Evolutionary conservation across 2,888 invertebrate species (phyloP), one percentile per base, ranked within the genome.

Genomic region (Dynastes hyllus): DNA sequence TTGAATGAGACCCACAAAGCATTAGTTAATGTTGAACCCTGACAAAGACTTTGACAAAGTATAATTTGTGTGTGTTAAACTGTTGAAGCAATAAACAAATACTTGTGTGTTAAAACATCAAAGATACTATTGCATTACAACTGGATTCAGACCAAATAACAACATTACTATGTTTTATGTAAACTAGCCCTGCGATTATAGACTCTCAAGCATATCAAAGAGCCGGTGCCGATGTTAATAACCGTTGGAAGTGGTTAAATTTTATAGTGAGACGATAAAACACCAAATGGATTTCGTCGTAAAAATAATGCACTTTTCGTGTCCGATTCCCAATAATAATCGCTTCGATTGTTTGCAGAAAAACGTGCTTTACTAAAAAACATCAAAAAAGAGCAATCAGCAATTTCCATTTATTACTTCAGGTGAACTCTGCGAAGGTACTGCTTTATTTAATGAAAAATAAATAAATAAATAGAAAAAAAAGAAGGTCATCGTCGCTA

Each of bases 301-400:
- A 55, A 55, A 55, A 22, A 55, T 55, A 55, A 55, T 55, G 55
- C n/a, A 55, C 22, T n/a, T 55, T 55, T 55, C 55, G 13, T 55
- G 55, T 55, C n/a, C n/a, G n/a, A 55, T 2, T 22, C 6, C n/a
- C 6, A 13, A 2, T 55, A n/a, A n/a, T 55, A 55, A 22, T 11
- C 55, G 55, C 45, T 9, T 8, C 11, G 45, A 11, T 9, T 45
- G 45, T 45, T 45, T 45, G 45, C 8, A 45, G 8, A 45, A 45
- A 55, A 22, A 55, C 1, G 13, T n/a, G n/a, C 6, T 1, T n/a
- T 4, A 0, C 6, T n/a, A 55, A 55, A 55, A 16, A 55, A n/a
- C n/a, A 8, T 55, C n/a, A 13, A 22, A n/a, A 55, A 55, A n/a
- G 2, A 16, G 16, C n/a, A n/a, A 55, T 13, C 5, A n/a, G n/a